Evolutionary conservation across 2,888 invertebrate species (phyloP).

Genomic region (Patella caerulea): DNA sequence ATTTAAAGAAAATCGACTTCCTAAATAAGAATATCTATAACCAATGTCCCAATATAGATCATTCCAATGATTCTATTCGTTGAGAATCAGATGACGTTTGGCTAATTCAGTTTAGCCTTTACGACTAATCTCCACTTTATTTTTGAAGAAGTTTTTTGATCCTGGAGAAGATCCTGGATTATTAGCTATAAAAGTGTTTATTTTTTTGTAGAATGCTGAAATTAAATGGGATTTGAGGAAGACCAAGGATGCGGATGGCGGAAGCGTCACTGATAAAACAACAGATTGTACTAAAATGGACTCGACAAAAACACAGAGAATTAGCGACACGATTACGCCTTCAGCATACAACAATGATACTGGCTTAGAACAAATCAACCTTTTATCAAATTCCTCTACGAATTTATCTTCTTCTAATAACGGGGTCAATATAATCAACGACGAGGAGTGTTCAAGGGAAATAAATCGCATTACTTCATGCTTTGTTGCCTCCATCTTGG

Average conservation of each 20-base stretch:
- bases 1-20: too few relatives aligned
- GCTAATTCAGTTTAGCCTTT: too few relatives aligned
- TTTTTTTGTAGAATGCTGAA: conserved; percentile 29
- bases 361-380: background rate
- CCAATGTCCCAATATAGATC: too few relatives aligned
- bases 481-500: conserved; percentile 47
- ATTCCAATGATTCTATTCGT: too few relatives aligned
- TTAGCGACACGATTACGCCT: background rate
- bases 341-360: background rate
- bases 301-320: background rate
- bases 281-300: background rate
- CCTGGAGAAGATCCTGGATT: too few relatives aligned
- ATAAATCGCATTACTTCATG: conserved; percentile 37
- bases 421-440: background rate
- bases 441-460: conserved; percentile 37
- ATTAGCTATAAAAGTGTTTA: background rate
- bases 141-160: too few relatives aligned
- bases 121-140: too few relatives aligned
- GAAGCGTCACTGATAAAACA: background rate
- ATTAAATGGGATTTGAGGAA: conserved; percentile 36
- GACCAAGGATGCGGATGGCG: conserved; percentile 7
- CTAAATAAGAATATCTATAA: too few relatives aligned
- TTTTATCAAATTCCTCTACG: background rate
- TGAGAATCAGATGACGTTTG: too few relatives aligned
- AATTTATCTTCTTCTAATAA: background rate